Evolutionary conservation across 1,140 invertebrate genomes (phyloP), one percentile per base, ranked within the genome.

Genomic region (Euschistus heros): DNA sequence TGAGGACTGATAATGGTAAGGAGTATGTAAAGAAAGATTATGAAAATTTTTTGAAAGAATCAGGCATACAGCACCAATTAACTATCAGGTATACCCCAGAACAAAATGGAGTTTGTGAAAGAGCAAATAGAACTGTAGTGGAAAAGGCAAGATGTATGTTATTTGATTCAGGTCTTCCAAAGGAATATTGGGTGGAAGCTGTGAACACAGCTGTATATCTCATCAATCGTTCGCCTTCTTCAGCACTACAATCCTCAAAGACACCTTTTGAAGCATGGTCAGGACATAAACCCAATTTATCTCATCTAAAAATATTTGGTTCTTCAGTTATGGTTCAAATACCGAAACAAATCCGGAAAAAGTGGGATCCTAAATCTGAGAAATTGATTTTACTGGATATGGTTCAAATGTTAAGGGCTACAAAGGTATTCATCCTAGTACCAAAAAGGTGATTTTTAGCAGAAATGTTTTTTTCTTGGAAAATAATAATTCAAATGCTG

Each of bases 41-140:
- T 47, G 20, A 68, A 10, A 64, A 27, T 17, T 15, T 30, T 24
- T 52, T 65, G 10, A 10, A 67, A 57, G 54, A 30, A 4, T 17
- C 54, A 46, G 67, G 67, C 30, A 64, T 69, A 33, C 6, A 46
- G 14, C 55, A 63, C 13, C 62, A 62, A 54, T 47, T n/a, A 30
- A 59, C 72, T n/a, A 66, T 55, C n/a, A 52, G 70, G 15, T 74
- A 77, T 52, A 71, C 72, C 22, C 75, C 75, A 0, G 66, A 78
- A 68, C 74, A 76, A 68, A 80, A 79, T 70, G 75, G 73, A 0
- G 61, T 73, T 5, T 72, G 70, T 7, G 77, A 72, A 64, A 55
- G 74, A 18, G 69, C 70, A 67, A 76, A 75, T 63, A 26, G 74
- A 2, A 72, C 72, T 0, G 50, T 76, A 14, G 37, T 75, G 22